Evolutionary conservation across 2,113 vertebrate genomes (phyloP).

Genomic region (Sarotherodon lohbergeri): DNA sequence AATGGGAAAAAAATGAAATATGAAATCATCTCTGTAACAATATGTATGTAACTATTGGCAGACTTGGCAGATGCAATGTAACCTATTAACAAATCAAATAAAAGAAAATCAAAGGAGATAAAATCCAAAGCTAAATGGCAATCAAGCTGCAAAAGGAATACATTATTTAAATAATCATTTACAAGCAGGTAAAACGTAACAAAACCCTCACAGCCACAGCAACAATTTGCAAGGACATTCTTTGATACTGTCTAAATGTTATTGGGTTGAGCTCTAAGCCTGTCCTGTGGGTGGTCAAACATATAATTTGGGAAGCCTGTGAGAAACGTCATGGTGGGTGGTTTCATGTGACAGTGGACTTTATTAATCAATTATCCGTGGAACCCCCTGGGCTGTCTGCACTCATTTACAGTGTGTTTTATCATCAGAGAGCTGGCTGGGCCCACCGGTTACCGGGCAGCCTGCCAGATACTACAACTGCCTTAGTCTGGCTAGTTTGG

Average conservation of each 20-base stretch:
- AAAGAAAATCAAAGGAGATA: not conserved
- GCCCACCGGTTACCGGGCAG: not conserved
- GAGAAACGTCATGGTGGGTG: not conserved
- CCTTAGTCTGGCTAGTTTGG: not conserved
- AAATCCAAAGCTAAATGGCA: not conserved
- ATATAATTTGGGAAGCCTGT: not conserved
- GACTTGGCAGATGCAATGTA: not conserved
- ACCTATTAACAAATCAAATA: not conserved
- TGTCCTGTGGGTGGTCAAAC: not conserved
- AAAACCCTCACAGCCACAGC: not conserved
- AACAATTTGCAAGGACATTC: not conserved
- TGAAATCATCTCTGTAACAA: not conserved
- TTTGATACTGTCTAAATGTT: not conserved
- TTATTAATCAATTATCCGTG: slow-evolving; percentile 8
- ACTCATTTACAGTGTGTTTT: slow-evolving; percentile 17
- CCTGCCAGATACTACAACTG: not conserved
- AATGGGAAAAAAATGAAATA: not conserved
- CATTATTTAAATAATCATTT: not conserved
- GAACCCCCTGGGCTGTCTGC: not conserved
- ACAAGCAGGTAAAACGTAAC: not conserved
- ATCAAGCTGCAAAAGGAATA: not conserved
- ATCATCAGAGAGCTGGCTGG: slow-evolving; percentile 1
- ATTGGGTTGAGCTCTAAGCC: not conserved
- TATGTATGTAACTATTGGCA: accelerated
- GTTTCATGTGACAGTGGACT: not conserved